phyloP scores from a whole-genome alignment of 2,797 vertebrate genomes.

The Schizopygopsis malacanthus region DNA sequence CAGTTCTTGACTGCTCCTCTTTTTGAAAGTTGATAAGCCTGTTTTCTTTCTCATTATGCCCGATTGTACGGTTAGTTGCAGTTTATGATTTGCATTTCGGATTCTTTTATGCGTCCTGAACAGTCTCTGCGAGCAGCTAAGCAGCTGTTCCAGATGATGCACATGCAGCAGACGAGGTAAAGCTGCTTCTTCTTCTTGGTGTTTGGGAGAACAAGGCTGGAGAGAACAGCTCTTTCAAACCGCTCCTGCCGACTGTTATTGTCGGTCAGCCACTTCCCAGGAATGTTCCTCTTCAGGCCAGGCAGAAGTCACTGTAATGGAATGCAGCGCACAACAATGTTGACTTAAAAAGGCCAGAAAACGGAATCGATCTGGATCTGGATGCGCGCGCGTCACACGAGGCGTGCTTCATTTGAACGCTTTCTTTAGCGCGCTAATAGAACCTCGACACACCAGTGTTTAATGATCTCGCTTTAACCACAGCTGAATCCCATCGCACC shows the following conservation, averaged over 20 bases:
- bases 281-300: conserved; percentile 76
- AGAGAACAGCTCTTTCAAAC: conserved; percentile 43
- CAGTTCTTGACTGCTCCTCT: not conserved
- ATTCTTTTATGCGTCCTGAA: not conserved
- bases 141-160: not conserved
- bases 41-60: not conserved
- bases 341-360: conserved; percentile 81
- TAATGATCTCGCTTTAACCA: conserved; percentile 13
- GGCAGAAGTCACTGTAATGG: conserved; percentile 78
- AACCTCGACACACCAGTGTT: conserved; percentile 1
- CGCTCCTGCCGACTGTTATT: conserved; percentile 69
- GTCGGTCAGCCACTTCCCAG: conserved; percentile 79
- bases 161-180: not conserved
- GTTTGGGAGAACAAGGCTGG: conserved; percentile 42
- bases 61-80: not conserved
- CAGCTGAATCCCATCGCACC: conserved; percentile 3
- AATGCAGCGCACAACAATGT: conserved; percentile 76
- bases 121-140: not conserved
- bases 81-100: not conserved
- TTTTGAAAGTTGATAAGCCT: not conserved
- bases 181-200: not conserved
- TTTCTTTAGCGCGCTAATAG: conserved; percentile 18
- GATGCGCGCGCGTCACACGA: not conserved
- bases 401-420: not conserved
- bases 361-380: conserved; percentile 53